A percentile compares a stretch with the other conserved stretches of the same genome.
Evolutionary conservation across 1,140 invertebrate species (phyloP).

Genomic region (Drosophila asahinai): DNA sequence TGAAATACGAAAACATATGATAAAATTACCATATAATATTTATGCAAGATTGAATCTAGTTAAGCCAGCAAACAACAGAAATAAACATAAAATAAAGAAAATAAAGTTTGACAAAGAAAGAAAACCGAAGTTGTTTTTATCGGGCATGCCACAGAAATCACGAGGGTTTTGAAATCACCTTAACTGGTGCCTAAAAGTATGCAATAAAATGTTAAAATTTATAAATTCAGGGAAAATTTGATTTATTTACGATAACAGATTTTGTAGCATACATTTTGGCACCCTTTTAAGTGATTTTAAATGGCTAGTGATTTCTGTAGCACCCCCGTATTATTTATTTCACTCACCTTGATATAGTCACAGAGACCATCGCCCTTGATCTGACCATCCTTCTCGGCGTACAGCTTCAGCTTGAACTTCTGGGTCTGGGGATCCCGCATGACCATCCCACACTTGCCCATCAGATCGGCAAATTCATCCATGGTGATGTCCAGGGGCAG

Average conservation of each 20-base stretch:
- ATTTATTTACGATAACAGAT: too few species aligned
- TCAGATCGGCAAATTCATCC: constrained; percentile 95
- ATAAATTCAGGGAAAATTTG: too few species aligned
- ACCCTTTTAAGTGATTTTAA: too few species aligned
- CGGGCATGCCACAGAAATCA: too few species aligned
- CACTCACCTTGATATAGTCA: constrained; percentile 96
- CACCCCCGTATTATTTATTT: constrained; percentile 2
- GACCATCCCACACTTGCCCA: constrained; percentile 98
- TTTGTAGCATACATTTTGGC: too few species aligned
- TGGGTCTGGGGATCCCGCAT: constrained; percentile 93
- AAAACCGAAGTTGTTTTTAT: constrained; percentile 12
- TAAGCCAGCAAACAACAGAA: constrained; percentile 59
- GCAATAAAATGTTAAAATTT: too few species aligned
- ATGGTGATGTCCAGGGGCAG: constrained; percentile 95
- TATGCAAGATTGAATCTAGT: constrained; percentile 61
- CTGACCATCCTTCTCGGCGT: constrained; percentile 92
- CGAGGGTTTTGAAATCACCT: too few species aligned
- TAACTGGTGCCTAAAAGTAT: too few species aligned
- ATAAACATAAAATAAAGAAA: constrained; percentile 49
- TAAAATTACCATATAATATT: constrained; percentile 59
- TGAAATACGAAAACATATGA: constrained; percentile 53
- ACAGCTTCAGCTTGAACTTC: constrained; percentile 97
- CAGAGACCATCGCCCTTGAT: constrained; percentile 98
- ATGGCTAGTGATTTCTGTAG: too few species aligned
- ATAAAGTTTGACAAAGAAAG: constrained; percentile 60